A percentile compares a stretch with the other conserved stretches of the same genome.
Conservation (phyloP, 2,113 vertebrate species). For the Coracopsis vasa region DNA sequence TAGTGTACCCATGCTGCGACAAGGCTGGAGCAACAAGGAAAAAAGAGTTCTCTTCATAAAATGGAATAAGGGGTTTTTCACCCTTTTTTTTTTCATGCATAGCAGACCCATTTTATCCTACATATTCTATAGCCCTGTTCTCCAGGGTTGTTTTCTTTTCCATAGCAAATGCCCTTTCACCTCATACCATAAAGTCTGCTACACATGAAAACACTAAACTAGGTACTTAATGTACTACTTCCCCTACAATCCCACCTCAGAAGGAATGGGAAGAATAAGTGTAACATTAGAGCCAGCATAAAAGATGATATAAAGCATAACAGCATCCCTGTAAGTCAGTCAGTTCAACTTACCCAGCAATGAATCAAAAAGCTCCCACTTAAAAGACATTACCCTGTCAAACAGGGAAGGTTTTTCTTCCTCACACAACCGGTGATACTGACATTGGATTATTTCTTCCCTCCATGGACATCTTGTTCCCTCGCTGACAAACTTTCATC, state of each 20-base stretch:
- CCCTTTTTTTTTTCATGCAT: not conserved
- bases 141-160: not conserved
- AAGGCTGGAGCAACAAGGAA: not conserved
- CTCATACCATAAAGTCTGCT: not conserved
- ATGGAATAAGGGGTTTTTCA: not conserved
- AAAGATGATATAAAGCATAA: not conserved
- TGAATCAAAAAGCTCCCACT: not conserved
- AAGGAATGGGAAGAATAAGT: not conserved
- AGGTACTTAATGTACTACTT: not conserved
- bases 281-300: not conserved
- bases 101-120: not conserved
- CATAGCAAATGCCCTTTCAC: not conserved
- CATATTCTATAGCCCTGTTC: not conserved
- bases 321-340: not conserved
- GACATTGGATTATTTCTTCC: not conserved
- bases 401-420: not conserved
- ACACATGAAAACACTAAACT: not conserved
- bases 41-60: not conserved
- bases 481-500: not conserved
- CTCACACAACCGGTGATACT: not conserved
- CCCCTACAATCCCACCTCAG: not conserved
- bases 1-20: not conserved
- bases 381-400: not conserved
- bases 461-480: not conserved
- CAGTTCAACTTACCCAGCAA: not conserved